Percentiles rank a stretch among this genome's conserved stretches.
Conservation (phyloP, 2,113 vertebrate species). For the Rhombomys opimus region DNA sequence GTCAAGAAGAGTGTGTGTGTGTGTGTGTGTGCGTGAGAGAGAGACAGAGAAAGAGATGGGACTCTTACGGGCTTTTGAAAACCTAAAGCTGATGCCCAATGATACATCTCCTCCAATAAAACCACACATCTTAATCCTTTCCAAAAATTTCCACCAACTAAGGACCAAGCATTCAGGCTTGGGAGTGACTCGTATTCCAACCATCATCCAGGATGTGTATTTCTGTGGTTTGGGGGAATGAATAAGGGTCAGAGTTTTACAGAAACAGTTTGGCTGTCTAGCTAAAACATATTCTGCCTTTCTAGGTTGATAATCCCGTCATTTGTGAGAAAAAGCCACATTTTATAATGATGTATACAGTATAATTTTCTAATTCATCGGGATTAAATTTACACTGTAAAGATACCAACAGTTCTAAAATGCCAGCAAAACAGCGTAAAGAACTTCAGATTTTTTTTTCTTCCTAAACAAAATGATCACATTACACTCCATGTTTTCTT, state of each 20-base stretch:
- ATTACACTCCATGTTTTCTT: neutral
- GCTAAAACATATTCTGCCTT: neutral
- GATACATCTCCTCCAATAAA: neutral
- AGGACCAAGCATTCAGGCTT: neutral
- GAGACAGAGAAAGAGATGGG: too few relatives aligned
- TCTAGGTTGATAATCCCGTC: neutral
- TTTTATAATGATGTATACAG: neutral
- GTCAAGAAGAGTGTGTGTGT: neutral
- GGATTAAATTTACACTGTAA: neutral
- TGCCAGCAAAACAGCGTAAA: neutral
- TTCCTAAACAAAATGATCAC: neutral
- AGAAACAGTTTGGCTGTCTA: slow-evolving; percentile 21
- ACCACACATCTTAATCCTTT: neutral
- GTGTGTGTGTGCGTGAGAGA: too few relatives aligned
- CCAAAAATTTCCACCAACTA: neutral
- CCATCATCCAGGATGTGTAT: neutral
- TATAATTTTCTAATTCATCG: neutral
- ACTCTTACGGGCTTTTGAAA: neutral
- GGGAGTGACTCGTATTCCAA: neutral
- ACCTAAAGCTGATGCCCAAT: neutral
- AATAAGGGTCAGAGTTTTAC: neutral
- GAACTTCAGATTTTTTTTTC: neutral
- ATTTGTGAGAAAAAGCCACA: neutral
- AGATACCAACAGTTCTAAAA: neutral
- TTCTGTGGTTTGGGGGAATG: neutral